phyloP scores from a whole-genome alignment of 2,888 invertebrate genomes.

The Athetis lepigone region DNA sequence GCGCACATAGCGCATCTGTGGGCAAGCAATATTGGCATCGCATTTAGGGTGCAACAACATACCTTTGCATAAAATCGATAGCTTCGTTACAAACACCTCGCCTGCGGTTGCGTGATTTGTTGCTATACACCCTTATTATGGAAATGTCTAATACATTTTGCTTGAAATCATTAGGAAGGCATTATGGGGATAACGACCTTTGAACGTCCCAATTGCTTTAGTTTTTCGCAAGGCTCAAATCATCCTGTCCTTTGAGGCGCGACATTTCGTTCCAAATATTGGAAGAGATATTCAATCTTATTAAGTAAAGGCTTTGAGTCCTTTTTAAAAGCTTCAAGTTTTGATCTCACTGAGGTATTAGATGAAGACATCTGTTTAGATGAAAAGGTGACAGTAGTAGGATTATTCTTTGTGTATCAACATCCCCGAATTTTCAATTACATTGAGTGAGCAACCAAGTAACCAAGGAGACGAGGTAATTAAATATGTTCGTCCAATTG shows the following conservation, averaged over 20 bases:
- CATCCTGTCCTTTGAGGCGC: constrained; percentile 3
- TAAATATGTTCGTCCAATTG: constrained; percentile 58
- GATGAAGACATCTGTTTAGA: constrained; percentile 11
- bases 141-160: constrained; percentile 29
- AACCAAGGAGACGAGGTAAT: constrained; percentile 38
- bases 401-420: constrained; percentile 25
- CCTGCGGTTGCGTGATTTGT: constrained; percentile 50
- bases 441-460: constrained; percentile 10
- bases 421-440: constrained; percentile 4
- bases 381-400: constrained; percentile 9
- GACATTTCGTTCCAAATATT: constrained; percentile 16
- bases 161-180: constrained; percentile 24
- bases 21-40: constrained; percentile 45
- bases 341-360: constrained; percentile 21
- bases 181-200: constrained; percentile 37
- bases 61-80: constrained; percentile 66
- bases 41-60: constrained; percentile 59
- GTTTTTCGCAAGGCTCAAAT: constrained; percentile 6
- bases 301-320: constrained; percentile 25
- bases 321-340: constrained; percentile 24
- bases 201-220: constrained; percentile 16
- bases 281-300: neutral
- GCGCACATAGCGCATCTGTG: constrained; percentile 21
- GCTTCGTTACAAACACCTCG: constrained; percentile 48
- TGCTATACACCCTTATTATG: constrained; percentile 30